Evolutionary conservation across 2,113 vertebrate genomes (phyloP).

Genomic region (Todiramphus chloris): DNA sequence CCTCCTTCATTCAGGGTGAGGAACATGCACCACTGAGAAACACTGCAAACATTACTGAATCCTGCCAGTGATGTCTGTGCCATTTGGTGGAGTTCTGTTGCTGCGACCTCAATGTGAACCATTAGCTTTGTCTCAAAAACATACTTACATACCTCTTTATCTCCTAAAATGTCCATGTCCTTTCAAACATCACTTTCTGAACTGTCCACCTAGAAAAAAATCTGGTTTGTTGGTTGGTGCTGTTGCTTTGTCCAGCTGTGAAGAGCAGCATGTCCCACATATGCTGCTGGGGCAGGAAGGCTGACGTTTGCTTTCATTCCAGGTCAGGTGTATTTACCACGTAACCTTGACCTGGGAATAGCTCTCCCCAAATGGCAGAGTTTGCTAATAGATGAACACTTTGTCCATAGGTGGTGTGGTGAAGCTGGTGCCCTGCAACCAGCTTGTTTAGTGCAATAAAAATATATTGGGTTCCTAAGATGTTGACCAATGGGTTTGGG

Average conservation of each 20-base stretch:
- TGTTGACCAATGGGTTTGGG: conserved; percentile 76
- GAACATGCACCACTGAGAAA: background rate
- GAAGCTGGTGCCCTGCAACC: conserved; percentile 35
- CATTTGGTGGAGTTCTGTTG: background rate
- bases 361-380: background rate
- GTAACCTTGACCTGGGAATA: conserved; percentile 7
- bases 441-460: conserved; percentile 61
- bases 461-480: conserved; percentile 73
- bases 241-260: background rate
- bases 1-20: background rate
- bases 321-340: background rate
- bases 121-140: background rate
- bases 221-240: accelerated
- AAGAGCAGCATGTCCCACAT: background rate
- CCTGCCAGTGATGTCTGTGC: background rate
- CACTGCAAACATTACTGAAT: background rate
- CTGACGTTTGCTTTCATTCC: background rate
- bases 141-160: accelerated
- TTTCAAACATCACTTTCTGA: background rate
- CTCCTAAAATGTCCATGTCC: background rate
- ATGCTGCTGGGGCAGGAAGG: background rate
- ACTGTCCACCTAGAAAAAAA: background rate
- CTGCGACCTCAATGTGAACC: background rate
- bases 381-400: background rate
- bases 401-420: conserved; percentile 24